phyloP scores from a whole-genome alignment of 2,797 vertebrate genomes.

The Cossypha heuglini region DNA sequence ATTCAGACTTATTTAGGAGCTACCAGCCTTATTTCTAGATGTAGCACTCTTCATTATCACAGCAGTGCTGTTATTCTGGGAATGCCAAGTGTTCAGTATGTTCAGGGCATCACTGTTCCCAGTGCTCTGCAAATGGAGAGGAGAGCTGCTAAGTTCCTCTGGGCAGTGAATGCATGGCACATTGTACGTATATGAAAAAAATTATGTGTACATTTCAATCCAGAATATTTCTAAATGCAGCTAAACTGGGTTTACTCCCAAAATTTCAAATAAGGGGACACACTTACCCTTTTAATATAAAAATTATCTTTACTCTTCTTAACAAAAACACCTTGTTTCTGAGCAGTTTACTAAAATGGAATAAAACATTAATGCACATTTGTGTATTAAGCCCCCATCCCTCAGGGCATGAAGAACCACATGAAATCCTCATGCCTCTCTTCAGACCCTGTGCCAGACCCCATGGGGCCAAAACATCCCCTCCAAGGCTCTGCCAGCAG shows the following conservation, averaged over 20 bases:
- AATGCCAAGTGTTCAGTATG: neutral
- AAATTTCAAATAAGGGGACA: neutral
- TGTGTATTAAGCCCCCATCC: neutral
- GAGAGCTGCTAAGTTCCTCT: neutral
- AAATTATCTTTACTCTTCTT: neutral
- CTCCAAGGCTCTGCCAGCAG: neutral
- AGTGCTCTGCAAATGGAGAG: neutral
- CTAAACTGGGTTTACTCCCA: neutral
- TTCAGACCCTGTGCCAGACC: neutral
- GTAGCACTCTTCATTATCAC: neutral
- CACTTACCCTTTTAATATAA: neutral
- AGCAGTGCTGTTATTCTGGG: neutral
- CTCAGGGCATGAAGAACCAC: neutral
- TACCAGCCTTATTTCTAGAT: neutral
- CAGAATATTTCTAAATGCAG: neutral
- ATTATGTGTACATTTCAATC: neutral
- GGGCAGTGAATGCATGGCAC: neutral
- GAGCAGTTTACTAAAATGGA: neutral
- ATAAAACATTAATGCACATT: neutral
- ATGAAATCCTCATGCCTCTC: neutral
- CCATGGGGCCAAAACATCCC: neutral
- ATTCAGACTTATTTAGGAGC: neutral
- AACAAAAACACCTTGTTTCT: neutral
- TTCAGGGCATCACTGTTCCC: neutral
- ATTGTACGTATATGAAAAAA: neutral